Conservation (phyloP, 1,140 invertebrate genomes). For the Ditylenchus dipsaci region DNA sequence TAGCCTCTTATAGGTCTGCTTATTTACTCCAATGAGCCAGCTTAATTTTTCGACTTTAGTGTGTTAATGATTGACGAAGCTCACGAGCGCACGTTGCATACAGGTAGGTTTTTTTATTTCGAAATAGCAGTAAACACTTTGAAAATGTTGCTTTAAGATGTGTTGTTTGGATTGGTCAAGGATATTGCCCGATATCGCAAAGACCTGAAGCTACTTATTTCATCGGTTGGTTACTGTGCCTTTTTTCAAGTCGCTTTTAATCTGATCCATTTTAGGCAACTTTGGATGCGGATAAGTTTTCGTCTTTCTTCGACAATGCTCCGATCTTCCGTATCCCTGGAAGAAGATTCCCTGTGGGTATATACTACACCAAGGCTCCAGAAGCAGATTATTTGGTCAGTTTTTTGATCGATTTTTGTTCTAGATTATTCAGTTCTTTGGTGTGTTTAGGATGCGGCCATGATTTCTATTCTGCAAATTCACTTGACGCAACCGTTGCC, state of each 20-base stretch:
- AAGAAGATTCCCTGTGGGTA: conserved; percentile 77
- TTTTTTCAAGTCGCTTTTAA: too few relatives aligned
- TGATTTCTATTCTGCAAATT: conserved; percentile 92
- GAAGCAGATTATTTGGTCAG: conserved; percentile 66
- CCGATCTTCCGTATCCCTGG: conserved; percentile 95
- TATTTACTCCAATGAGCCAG: background rate
- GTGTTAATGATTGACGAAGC: conserved; percentile 99
- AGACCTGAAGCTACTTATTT: conserved; percentile 91
- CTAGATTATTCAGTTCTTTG: conserved; percentile 62
- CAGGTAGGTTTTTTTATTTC: conserved; percentile 74
- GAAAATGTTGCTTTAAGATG: conserved; percentile 69
- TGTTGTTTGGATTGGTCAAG: conserved; percentile 95
- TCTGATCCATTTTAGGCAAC: conserved; percentile 68
- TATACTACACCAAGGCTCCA: conserved; percentile 84
- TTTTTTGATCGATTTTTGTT: too few relatives aligned
- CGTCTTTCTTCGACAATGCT: conserved; percentile 89
- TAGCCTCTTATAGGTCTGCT: conserved; percentile 73
- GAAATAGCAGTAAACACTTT: conserved; percentile 64
- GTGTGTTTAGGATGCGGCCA: conserved; percentile 67
- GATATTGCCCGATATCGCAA: conserved; percentile 89
- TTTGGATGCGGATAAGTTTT: conserved; percentile 95
- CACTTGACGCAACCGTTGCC: conserved; percentile 84
- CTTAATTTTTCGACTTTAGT: conserved; percentile 61
- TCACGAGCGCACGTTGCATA: conserved; percentile 93
- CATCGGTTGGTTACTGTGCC: conserved; percentile 64